These are phyloP conservation scores for Sclerodermus sp. DNA, from an alignment of 2,888 invertebrate species.

Conservation along the genomic window DNA sequence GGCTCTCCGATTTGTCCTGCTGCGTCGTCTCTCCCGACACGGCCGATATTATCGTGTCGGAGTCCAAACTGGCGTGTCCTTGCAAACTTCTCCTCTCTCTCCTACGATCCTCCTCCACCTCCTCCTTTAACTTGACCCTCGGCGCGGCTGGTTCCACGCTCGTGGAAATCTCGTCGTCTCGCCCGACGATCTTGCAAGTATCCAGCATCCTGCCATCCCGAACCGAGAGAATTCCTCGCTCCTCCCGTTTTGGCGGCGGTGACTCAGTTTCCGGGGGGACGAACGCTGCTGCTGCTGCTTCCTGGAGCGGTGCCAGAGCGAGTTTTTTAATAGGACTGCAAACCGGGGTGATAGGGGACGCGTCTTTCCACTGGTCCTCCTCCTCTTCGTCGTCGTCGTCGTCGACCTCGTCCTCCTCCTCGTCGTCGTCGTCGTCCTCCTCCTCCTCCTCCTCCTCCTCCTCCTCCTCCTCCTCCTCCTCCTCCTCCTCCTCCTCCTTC, in stretches of 20 bases:
- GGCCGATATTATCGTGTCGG: constrained; percentile 9
- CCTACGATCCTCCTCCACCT: constrained; percentile 12
- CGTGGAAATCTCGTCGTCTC: constrained; percentile 1
- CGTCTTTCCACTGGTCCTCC: constrained; percentile 35
- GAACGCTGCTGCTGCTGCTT: not conserved
- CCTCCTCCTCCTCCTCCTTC: constrained; percentile 22
- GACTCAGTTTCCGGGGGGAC: not conserved
- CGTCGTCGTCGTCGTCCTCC: constrained; percentile 25
- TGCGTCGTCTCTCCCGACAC: constrained; percentile 9
- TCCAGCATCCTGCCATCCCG: not conserved
- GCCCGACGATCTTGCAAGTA: not conserved
- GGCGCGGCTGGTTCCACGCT: constrained; percentile 25
- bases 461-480: constrained; percentile 24
- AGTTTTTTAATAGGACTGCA: constrained; percentile 29
- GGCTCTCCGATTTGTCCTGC: constrained; percentile 11
- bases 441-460: constrained; percentile 33
- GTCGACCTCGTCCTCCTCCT: constrained; percentile 23
- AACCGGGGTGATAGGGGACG: constrained; percentile 35
- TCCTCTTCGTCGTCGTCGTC: constrained; percentile 21
- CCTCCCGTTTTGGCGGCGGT: no score
- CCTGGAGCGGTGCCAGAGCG: no score
- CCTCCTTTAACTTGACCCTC: constrained; percentile 31
- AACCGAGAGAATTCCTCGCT: no score
- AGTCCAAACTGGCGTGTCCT: constrained; percentile 17
- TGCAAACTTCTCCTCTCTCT: constrained; percentile 5